phyloP scores from a whole-genome alignment of 1,140 invertebrate species.

The Pseudomyrmex gracilis region DNA sequence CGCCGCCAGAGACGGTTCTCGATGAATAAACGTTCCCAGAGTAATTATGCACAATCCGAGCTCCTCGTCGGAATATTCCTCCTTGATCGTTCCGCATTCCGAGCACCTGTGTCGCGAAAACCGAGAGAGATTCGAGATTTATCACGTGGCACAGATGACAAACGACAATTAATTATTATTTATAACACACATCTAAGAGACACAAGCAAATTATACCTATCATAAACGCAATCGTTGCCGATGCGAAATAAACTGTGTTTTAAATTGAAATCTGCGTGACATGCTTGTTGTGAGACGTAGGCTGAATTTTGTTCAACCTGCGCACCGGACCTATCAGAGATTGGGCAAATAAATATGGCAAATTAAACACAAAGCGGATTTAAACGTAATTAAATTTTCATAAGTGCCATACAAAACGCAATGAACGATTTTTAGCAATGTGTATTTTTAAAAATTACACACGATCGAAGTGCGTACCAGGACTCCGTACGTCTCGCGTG shows the following conservation, averaged over 20 bases:
- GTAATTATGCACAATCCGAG: conserved; percentile 97
- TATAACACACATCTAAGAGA: too few species aligned
- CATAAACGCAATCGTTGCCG: conserved; percentile 90
- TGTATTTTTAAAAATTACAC: neutral
- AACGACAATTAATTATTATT: too few species aligned
- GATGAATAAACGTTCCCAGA: conserved; percentile 97
- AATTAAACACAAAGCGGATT: neutral
- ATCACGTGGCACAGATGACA: too few species aligned
- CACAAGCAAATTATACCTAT: conserved; percentile 83
- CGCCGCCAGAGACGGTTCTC: conserved; percentile 97
- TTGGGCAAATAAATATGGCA: neutral
- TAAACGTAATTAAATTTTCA: neutral
- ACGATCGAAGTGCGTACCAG: conserved; percentile 69
- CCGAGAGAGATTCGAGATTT: too few species aligned
- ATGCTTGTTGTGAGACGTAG: conserved; percentile 81
- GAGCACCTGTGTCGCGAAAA: conserved; percentile 87
- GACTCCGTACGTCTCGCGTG: conserved; percentile 77
- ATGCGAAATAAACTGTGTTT: conserved; percentile 89
- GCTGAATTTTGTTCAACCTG: conserved; percentile 78
- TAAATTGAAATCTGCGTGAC: conserved; percentile 85
- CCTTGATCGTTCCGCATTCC: conserved; percentile 93
- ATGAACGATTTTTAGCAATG: conserved; percentile 19
- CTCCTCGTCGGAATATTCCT: conserved; percentile 99
- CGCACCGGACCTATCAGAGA: conserved; percentile 68
- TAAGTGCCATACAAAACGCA: conserved; percentile 44